Base-by-base conservation (phyloP, 2,113 vertebrate species). In the Echinops telfairi region DNA sequence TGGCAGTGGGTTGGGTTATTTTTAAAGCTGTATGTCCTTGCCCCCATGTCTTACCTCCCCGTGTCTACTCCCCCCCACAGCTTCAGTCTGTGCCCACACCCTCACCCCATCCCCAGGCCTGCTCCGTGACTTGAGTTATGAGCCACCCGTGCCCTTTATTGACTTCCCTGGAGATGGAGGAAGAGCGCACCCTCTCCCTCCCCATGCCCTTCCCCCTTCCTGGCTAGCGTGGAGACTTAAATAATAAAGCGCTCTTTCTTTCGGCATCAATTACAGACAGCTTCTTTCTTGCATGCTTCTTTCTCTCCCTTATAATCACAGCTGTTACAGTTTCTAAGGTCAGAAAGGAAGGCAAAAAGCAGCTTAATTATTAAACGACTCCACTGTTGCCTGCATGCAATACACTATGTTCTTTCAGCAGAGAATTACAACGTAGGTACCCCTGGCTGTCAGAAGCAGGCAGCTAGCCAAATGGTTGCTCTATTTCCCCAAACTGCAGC, bases 261-360 rank as follows among this genome's bases (percentile, higher is more conserved):
- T 23, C 29, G 81, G 19, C 40, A 62, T 73, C 40, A 75, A 20
- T 90, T 73, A 80, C 3, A 36, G 60, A 62, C 60, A 81, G 16
- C 36, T 82, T 66, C 68, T 78, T 81, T 81, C 62, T 85, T 64
- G 78, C 6, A 47, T 14, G 38, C 47, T 36, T 31, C 47, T n/a
- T 31, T 73, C 15, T 12, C 57, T 77, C 38, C 86, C 40, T 93
- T 40, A 64, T 14, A 89, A 82, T 70, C 62, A 73, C 60, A 94
- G 85, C 57, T 87, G 88, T 82, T 93, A 95, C 84, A 87, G 95
- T 87, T 89, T 94, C 85, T 89, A 47, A 91, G 88, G 78, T 85
- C 92, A 95, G 86, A 90, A 78, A 60, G 64, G 88, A 95, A 84
- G 82, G 82, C 40, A 33, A 22, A 88, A 87, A 92, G 25, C 10